Evolutionary conservation across 2,113 vertebrate genomes (phyloP), one percentile per base, ranked within the genome.

Genomic region (Lanius collurio): DNA sequence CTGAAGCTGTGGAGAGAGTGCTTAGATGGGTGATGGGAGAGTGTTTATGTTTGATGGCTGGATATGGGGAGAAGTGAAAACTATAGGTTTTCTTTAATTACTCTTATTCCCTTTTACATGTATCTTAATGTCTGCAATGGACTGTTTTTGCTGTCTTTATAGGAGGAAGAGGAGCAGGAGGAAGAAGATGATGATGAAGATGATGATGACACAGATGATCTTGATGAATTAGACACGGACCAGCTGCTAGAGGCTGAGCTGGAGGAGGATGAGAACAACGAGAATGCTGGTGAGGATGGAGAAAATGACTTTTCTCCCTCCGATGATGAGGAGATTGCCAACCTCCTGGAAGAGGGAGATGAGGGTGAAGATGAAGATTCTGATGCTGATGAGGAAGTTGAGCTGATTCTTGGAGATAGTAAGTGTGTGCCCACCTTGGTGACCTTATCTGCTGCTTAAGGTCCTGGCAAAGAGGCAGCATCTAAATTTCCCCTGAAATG

Each of bases 371-470:
- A 99, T 4, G 99, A 99, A 31, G 99, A 98, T 18, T 98, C 99
- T 3, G 99, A 99, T 15, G 98, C 99, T 41, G 99, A 99, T 10
- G 98, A 98, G 47, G 99, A 99, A 94, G 98, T 98, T 12, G 99
- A 99, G 80, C 97, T 99, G 87, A 99, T 99, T 87, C 98, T 99
- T n/a, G 99, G 99, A 87, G 99, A 99, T 64, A 99, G 99, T 99
- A 97, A 98, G 99, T 98, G 90, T 79, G 82, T 70, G 44, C 60
- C 73, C 27, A 84, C n/a, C 44, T 90, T 76, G 76, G 76, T 90
- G 53, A 90, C 47, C 65, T 65, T 84, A 47, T 87, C 52, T 5
- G 35, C 17, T 83, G 22, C 65, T 80, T 81, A 41, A 52, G 41
- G 44, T 77, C 50, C 41, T 85, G 52, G 62, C 20, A 86, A 88